Percentiles rank a stretch among this genome's conserved stretches.
Evolutionary conservation across 2,113 vertebrate species (phyloP).

Genomic region (Esox niger): DNA sequence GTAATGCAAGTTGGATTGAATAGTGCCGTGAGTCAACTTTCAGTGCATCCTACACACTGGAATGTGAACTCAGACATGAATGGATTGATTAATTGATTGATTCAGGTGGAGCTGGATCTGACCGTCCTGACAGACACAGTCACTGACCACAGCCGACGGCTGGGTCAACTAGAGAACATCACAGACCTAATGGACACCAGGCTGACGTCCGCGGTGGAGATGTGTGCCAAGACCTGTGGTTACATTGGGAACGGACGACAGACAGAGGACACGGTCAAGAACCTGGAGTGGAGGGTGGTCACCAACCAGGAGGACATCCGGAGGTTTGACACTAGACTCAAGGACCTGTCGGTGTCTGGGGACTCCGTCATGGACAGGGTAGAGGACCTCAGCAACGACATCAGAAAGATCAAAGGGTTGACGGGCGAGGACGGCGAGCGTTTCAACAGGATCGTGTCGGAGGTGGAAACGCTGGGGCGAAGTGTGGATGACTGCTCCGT

Average conservation of each 20-base stretch:
- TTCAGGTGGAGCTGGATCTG: conserved; percentile 66
- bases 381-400: conserved; percentile 59
- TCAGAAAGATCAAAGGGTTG: conserved; percentile 59
- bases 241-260: conserved; percentile 26
- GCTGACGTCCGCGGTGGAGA: conserved; percentile 64
- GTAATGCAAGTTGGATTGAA: no score
- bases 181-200: no score
- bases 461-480: conserved; percentile 56
- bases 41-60: no score
- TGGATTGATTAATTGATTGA: no score
- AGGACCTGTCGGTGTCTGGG: conserved; percentile 72
- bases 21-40: no score
- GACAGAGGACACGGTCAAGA: conserved; percentile 70
- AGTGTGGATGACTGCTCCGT: conserved; percentile 55
- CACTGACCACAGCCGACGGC: conserved; percentile 60
- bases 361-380: conserved; percentile 69
- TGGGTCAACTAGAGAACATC: conserved; percentile 65
- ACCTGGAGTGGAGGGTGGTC: conserved; percentile 74
- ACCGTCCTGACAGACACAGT: conserved; percentile 61
- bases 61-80: no score
- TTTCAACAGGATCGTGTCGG: conserved; percentile 64
- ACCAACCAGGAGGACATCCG: conserved; percentile 72
- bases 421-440: conserved; percentile 60
- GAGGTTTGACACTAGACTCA: conserved; percentile 69
- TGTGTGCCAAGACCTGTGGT: conserved; percentile 77